Base-by-base conservation (phyloP, 2,888 invertebrate genomes). In the Tenthredo distinguenda region DNA sequence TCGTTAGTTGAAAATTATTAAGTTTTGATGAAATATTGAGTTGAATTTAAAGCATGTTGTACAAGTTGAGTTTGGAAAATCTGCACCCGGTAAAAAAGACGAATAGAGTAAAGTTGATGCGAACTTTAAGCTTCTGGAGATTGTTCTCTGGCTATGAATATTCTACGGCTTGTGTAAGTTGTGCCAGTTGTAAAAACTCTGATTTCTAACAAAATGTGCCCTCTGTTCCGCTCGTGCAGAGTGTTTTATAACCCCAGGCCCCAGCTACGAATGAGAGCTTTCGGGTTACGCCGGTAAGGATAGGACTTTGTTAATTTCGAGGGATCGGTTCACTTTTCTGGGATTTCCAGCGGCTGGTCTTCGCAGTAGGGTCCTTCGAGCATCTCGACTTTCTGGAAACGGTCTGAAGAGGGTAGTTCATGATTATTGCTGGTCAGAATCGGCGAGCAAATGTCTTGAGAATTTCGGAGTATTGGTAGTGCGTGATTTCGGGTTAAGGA, bases 381-480 rank as follows among this genome's bases (percentile, higher is more conserved):
- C 71, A 71, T 71, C 71, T 71, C 18, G 71, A 71, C 71, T 18
- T 71, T 71, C 71, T 37, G 37, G 34, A 37, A 71, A 34, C 37
- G 71, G 34, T 37, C 71, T 37, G 37, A 71, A 71, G 71, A 71
- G 71, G 71, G 71, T 71, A 71, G 34, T 71, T 71, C 37, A 71
- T 37, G 71, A 71, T 37, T 31, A 71, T 71, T 71, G 71, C 71
- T 71, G 71, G 37, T 71, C 71, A 34, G 71, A 37, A 71, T 37
- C 37, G 71, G 34, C 18, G 34, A 37, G 7, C 71, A 15, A 37
- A 71, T 34, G 71, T 31, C 37, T 15, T 31, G 37, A 71, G 34
- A 71, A 71, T 26, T 21, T 26, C 62, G 9, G 10, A 26, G 62
- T 62, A 62, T 62, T 26, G 62, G 62, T 62, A 12, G 26, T 26